These are phyloP conservation scores for Sebastes dallii DNA, from an alignment of 2,797 vertebrate species.

Conservation along the genomic window DNA sequence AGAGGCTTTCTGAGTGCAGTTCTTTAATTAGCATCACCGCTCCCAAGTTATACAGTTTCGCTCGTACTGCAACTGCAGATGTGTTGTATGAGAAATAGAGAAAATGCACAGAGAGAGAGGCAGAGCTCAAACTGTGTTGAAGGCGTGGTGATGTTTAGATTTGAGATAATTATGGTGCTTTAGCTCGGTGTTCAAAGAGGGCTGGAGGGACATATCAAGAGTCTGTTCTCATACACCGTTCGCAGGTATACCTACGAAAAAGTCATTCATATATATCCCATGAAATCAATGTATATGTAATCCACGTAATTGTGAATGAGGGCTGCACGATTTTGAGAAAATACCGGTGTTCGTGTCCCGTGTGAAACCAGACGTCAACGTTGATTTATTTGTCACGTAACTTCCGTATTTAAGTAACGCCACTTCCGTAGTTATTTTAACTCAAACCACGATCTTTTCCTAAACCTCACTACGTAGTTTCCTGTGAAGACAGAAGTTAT, in stretches of 20 bases:
- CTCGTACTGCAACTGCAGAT: slow-evolving; percentile 32
- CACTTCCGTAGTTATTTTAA: no score
- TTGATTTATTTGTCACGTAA: no score
- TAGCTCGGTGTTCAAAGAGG: not conserved
- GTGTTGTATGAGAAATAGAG: slow-evolving; percentile 30
- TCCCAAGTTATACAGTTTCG: not conserved
- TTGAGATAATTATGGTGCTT: not conserved
- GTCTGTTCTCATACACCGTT: not conserved
- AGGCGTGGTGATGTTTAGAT: not conserved
- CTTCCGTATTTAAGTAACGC: no score
- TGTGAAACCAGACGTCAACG: no score
- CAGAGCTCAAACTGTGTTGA: not conserved
- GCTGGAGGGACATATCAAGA: not conserved
- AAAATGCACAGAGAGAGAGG: not conserved
- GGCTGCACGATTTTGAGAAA: not conserved
- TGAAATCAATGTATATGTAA: no score
- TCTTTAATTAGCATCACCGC: slow-evolving; percentile 43
- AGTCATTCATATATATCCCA: no score
- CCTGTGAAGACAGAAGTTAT: no score
- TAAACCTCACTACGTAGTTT: no score
- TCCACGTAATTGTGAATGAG: no score
- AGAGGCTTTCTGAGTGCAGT: slow-evolving; percentile 32
- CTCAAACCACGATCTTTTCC: no score
- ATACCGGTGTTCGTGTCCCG: no score
- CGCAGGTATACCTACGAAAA: no score